Percentiles rank a stretch among this genome's conserved stretches.
Conservation (phyloP, 2,113 vertebrate genomes). For the Casuarius casuarius region DNA sequence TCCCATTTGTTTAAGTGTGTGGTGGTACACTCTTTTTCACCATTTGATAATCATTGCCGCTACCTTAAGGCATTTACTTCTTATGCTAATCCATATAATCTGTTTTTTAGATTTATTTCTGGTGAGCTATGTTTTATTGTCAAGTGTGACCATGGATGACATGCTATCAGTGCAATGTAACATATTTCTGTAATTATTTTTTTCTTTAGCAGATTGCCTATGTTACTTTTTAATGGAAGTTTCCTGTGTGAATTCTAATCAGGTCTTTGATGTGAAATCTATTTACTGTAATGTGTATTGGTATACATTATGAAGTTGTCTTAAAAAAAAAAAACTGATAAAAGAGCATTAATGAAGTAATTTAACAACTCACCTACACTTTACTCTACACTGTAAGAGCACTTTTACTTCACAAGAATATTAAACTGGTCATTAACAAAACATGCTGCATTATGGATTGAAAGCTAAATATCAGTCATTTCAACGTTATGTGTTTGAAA, state of each 20-base stretch:
- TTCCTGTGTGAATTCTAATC: not conserved
- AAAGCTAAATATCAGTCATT: not conserved
- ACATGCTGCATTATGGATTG: not conserved
- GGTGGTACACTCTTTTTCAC: not conserved
- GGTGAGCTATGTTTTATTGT: not conserved
- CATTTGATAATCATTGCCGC: not conserved
- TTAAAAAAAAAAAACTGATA: not conserved
- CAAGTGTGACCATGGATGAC: not conserved
- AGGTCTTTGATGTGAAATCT: not conserved
- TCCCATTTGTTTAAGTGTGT: not conserved
- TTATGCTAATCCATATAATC: not conserved
- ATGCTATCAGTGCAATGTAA: not conserved
- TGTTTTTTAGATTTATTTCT: not conserved
- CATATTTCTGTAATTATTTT: not conserved
- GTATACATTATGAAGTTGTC: not conserved
- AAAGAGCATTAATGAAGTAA: not conserved
- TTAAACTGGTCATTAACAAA: not conserved
- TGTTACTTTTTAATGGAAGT: not conserved
- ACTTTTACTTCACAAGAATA: not conserved
- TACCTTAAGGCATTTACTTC: not conserved
- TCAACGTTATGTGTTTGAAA: not conserved
- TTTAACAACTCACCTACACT: not conserved
- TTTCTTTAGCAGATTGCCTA: not conserved
- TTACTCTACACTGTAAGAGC: not conserved
- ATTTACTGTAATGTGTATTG: not conserved